Evolutionary conservation across 53 echinoderm and acorn worm genomes (phyloP).

Genomic region (Henricia sp.): DNA sequence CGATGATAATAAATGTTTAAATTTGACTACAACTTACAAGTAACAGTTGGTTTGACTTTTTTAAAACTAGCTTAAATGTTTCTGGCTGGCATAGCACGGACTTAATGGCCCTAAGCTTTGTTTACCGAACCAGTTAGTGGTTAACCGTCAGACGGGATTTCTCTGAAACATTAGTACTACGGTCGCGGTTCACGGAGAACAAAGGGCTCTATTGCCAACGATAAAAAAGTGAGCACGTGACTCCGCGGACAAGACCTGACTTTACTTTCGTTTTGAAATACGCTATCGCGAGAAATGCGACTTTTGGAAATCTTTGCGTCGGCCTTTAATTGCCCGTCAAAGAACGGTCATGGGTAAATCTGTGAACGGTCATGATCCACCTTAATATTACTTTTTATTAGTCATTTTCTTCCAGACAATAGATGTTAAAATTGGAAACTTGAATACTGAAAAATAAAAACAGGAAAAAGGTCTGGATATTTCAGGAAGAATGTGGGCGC

Average conservation of each 20-base stretch:
- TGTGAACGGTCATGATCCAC: no score
- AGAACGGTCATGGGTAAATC: no score
- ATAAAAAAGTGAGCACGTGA: no score
- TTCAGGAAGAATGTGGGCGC: neutral
- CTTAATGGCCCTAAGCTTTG: slow-evolving; percentile 14
- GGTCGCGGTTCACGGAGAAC: no score
- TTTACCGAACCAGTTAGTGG: slow-evolving; percentile 49
- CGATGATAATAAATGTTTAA: neutral
- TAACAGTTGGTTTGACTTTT: neutral
- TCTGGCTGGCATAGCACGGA: neutral
- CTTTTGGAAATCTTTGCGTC: neutral
- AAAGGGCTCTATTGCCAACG: no score
- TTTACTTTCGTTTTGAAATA: no score
- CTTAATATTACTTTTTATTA: no score
- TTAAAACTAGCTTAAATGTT: neutral
- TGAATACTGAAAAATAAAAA: neutral
- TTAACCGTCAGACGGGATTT: neutral
- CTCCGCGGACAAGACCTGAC: no score
- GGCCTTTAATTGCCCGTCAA: no score
- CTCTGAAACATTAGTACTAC: neutral
- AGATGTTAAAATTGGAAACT: neutral
- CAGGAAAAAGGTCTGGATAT: slow-evolving; percentile 5
- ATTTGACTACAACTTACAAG: no score
- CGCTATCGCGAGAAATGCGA: neutral
- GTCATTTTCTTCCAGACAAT: neutral